phyloP scores from a whole-genome alignment of 2,797 vertebrate species.

The Thaleichthys pacificus region DNA sequence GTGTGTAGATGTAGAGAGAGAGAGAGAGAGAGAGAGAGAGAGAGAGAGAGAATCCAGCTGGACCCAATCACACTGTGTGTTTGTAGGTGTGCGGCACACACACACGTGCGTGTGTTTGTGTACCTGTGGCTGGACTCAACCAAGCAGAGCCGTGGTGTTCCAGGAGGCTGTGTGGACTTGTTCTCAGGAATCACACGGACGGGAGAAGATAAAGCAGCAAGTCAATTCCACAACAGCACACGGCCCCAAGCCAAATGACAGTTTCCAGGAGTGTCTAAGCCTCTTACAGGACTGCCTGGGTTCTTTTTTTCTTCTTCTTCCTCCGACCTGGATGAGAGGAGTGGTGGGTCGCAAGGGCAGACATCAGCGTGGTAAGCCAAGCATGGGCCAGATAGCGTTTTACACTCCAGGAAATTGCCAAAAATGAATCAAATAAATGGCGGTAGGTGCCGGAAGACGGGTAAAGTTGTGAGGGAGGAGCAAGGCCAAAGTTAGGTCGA shows the following conservation, averaged over 20 bases:
- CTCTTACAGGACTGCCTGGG: conserved; percentile 68
- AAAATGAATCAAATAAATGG: conserved; percentile 53
- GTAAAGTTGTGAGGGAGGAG: background rate
- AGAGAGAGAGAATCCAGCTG: conserved; percentile 32
- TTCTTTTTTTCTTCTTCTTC: conserved; percentile 38
- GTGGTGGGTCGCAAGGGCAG: conserved; percentile 35
- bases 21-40: too few relatives aligned
- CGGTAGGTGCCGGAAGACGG: conserved; percentile 8
- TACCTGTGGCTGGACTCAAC: conserved; percentile 38
- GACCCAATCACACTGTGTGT: conserved; percentile 26
- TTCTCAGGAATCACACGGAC: conserved; percentile 65
- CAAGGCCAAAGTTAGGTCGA: conserved; percentile 14
- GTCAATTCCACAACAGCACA: conserved; percentile 69
- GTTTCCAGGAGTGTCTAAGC: conserved; percentile 75
- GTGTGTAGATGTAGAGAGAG: conserved; percentile 36
- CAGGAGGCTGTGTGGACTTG: conserved; percentile 40
- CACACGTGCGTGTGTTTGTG: conserved; percentile 36
- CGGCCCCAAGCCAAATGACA: conserved; percentile 63
- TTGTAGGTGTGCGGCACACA: background rate
- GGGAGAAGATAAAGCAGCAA: conserved; percentile 72
- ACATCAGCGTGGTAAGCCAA: conserved; percentile 53
- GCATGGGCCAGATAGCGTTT: conserved; percentile 60
- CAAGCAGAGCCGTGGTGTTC: conserved; percentile 64
- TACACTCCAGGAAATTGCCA: conserved; percentile 46
- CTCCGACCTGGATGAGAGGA: conserved; percentile 41